These are phyloP conservation scores for Agonopterix arenella DNA, from an alignment of 2,888 invertebrate genomes.

Conservation along the genomic window DNA sequence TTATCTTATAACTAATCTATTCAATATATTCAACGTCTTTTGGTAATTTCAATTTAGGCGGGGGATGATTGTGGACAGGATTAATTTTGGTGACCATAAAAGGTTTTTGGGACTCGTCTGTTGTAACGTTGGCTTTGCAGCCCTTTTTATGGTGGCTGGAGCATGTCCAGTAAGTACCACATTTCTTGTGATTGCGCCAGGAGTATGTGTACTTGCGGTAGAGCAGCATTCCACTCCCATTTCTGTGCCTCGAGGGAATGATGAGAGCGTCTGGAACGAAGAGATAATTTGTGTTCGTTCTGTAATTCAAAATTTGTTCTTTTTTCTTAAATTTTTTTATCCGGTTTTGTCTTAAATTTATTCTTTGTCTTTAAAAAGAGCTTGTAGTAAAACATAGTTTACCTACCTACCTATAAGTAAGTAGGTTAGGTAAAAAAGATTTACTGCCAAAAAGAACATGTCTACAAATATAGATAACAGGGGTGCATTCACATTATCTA, in stretches of 20 bases:
- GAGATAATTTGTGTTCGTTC: too few relatives aligned
- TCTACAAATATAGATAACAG: too few relatives aligned
- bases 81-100: constrained; percentile 30
- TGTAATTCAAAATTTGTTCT: too few relatives aligned
- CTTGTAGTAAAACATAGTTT: too few relatives aligned
- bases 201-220: constrained; percentile 49
- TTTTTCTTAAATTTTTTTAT: too few relatives aligned
- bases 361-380: too few relatives aligned
- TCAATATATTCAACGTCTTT: constrained; percentile 18
- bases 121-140: constrained; percentile 45
- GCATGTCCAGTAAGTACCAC: constrained; percentile 54
- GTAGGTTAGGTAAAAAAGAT: too few relatives aligned
- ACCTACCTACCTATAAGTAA: too few relatives aligned
- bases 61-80: constrained; percentile 38
- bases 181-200: constrained; percentile 38
- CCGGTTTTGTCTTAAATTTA: too few relatives aligned
- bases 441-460: too few relatives aligned
- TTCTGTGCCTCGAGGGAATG: constrained; percentile 39
- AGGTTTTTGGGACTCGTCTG: constrained; percentile 29
- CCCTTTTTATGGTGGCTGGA: constrained; percentile 58
- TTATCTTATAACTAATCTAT: neutral
- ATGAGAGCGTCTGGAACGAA: constrained; percentile 34
- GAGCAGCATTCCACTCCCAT: constrained; percentile 36
- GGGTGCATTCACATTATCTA: too few relatives aligned
- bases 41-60: constrained; percentile 28